phyloP scores from a whole-genome alignment of 2,888 invertebrate species.

The Tipula lateralis region DNA sequence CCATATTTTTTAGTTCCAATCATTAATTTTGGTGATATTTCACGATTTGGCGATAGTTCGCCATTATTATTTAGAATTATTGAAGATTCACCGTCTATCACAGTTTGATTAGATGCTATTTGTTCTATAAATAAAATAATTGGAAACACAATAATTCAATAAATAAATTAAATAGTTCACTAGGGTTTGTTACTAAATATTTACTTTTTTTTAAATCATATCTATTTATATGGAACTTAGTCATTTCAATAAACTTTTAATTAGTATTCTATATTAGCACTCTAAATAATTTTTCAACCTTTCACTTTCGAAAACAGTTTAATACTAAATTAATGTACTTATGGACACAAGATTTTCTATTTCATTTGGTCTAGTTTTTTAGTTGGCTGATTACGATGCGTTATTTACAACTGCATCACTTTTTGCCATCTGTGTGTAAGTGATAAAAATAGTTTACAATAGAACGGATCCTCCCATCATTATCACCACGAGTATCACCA shows the following conservation, averaged over 20 bases:
- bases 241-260: background rate
- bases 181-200: background rate
- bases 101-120: conserved; percentile 3
- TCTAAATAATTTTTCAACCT: background rate
- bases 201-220: background rate
- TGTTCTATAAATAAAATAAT: background rate
- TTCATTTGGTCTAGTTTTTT: background rate
- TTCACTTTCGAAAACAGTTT: background rate
- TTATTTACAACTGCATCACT: background rate
- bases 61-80: background rate
- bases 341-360: background rate
- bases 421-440: background rate
- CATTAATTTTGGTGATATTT: conserved; percentile 67
- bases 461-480: background rate
- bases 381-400: background rate
- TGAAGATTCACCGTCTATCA: conserved; percentile 11
- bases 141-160: background rate
- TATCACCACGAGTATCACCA: background rate
- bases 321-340: background rate
- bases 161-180: background rate
- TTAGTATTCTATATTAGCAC: background rate
- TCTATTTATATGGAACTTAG: background rate
- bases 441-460: background rate
- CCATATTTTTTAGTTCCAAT: conserved; percentile 74
- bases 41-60: conserved; percentile 57